These are phyloP conservation scores for Danionella cerebrum DNA, from an alignment of 2,113 vertebrate genomes.

Conservation along the genomic window DNA sequence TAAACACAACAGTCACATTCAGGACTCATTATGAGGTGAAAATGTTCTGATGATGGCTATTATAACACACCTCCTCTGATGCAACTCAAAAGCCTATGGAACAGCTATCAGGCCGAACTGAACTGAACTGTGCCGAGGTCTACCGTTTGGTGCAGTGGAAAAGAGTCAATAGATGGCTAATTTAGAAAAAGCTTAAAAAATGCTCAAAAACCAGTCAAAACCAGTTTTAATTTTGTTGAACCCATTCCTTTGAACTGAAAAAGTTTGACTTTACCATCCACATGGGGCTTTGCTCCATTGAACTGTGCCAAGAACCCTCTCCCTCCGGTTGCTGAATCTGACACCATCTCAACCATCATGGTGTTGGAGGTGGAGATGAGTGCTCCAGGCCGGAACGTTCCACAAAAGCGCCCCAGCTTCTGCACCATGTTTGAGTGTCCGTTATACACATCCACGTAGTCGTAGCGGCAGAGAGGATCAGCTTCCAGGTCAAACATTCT, in stretches of 20 bases:
- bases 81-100: too few relatives aligned
- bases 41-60: too few relatives aligned
- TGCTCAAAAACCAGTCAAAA: too few relatives aligned
- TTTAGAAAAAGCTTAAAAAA: too few relatives aligned
- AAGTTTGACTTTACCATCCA: slow-evolving; percentile 54
- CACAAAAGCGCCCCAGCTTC: slow-evolving; percentile 80
- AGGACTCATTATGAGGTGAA: too few relatives aligned
- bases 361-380: slow-evolving; percentile 76
- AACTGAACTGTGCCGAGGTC: too few relatives aligned
- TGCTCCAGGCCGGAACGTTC: slow-evolving; percentile 78
- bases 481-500: slow-evolving; percentile 81
- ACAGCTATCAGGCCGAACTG: too few relatives aligned
- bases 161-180: too few relatives aligned
- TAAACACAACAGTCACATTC: too few relatives aligned
- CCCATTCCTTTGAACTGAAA: background rate
- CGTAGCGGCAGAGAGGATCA: slow-evolving; percentile 76
- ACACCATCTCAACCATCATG: slow-evolving; percentile 77
- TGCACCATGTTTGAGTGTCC: slow-evolving; percentile 66
- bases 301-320: slow-evolving; percentile 80
- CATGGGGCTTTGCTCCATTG: slow-evolving; percentile 61
- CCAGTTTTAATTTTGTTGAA: too few relatives aligned
- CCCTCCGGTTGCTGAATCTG: slow-evolving; percentile 66
- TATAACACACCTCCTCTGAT: too few relatives aligned
- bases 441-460: slow-evolving; percentile 79
- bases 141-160: too few relatives aligned